Evolutionary conservation across 2,888 invertebrate genomes (phyloP).

Genomic region (Cerceris ruficornis): DNA sequence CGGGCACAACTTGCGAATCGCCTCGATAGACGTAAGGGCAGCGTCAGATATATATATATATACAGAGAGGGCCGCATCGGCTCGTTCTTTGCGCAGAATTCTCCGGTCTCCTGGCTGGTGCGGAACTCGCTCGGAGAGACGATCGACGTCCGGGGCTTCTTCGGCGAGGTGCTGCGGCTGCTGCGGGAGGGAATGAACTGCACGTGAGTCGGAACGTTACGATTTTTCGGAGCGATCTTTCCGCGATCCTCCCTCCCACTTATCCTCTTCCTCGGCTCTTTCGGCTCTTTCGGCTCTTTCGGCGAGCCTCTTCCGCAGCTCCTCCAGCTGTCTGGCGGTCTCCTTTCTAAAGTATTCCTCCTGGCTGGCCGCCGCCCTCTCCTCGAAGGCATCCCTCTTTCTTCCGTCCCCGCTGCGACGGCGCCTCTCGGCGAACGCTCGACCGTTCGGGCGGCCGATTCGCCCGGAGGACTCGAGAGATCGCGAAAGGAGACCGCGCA

Average conservation of each 20-base stretch:
- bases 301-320: conserved; percentile 45
- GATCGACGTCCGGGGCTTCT: conserved; percentile 74
- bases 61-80: too few species aligned
- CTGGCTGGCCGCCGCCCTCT: conserved; percentile 72
- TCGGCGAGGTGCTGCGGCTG: conserved; percentile 75
- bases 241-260: neutral
- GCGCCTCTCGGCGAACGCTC: conserved; percentile 63
- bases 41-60: conserved; percentile 3
- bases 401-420: conserved; percentile 74
- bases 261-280: neutral
- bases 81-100: conserved; percentile 68
- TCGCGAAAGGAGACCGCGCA: conserved; percentile 35
- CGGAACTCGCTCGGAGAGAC: conserved; percentile 62
- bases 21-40: conserved; percentile 71
- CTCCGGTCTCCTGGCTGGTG: conserved; percentile 73
- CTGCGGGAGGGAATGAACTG: conserved; percentile 77
- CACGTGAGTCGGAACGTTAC: conserved; percentile 71
- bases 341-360: conserved; percentile 75
- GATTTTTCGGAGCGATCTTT: neutral
- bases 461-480: conserved; percentile 22
- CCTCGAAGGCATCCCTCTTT: conserved; percentile 75
- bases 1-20: conserved; percentile 73
- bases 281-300: neutral
- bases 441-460: neutral
- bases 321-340: conserved; percentile 70